Percentiles rank a stretch among this genome's conserved stretches.
These are phyloP conservation scores for Daboia siamensis DNA, from an alignment of 2,113 vertebrate genomes.

Conservation along the genomic window DNA sequence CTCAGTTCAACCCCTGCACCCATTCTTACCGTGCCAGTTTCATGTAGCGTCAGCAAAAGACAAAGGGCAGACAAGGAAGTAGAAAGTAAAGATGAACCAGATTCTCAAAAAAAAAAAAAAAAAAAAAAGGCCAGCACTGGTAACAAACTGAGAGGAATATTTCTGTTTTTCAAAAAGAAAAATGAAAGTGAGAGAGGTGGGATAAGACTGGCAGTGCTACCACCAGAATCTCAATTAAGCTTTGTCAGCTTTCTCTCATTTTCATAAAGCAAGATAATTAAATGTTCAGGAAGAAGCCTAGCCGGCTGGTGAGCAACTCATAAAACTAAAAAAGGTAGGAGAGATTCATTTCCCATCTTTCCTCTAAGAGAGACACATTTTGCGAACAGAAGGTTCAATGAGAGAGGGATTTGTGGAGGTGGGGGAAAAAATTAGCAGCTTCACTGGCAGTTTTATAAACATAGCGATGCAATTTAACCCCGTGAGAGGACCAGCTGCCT, in stretches of 20 bases:
- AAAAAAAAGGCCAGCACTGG: background rate
- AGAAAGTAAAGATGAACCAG: background rate
- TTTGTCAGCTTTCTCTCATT: background rate
- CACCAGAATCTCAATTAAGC: background rate
- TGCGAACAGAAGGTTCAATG: background rate
- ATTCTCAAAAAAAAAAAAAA: background rate
- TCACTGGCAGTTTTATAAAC: background rate
- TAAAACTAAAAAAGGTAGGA: background rate
- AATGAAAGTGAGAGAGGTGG: background rate
- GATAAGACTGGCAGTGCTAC: background rate
- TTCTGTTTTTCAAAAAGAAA: background rate
- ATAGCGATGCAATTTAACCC: background rate
- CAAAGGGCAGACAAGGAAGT: background rate
- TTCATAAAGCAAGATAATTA: conserved; percentile 17
- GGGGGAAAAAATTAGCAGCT: too few relatives aligned
- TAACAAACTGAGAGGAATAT: background rate
- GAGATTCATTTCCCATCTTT: background rate
- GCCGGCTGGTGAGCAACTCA: background rate
- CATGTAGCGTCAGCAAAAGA: background rate
- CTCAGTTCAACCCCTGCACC: background rate
- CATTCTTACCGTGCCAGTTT: background rate
- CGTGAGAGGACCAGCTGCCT: background rate
- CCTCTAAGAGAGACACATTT: background rate
- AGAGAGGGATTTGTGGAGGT: background rate
- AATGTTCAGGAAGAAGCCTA: background rate